Evolutionary conservation across 2,888 invertebrate species (phyloP).

Genomic region (Protula sp.): DNA sequence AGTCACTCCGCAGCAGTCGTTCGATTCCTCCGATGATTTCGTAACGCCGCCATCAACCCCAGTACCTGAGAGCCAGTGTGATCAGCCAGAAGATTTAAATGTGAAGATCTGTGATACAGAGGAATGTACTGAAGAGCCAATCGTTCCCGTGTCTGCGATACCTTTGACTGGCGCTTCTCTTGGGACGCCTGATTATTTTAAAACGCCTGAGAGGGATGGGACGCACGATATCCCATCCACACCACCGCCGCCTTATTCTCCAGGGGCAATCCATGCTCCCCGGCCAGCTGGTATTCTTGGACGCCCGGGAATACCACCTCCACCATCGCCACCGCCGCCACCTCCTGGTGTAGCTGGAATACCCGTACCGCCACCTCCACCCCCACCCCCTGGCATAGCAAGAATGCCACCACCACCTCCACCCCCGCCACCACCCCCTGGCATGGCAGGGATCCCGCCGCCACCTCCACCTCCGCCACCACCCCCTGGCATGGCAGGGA

Average conservation of each 20-base stretch:
- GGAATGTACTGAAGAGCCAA: not conserved
- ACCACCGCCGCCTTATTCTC: conserved; percentile 39
- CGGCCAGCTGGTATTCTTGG: conserved; percentile 40
- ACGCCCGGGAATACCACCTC: too few relatives aligned
- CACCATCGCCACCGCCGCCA: conserved; percentile 12
- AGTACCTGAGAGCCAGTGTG: not conserved
- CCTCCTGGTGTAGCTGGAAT: conserved; percentile 20
- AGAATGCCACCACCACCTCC: conserved; percentile 10
- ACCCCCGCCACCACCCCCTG: conserved; percentile 23
- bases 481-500: conserved; percentile 26
- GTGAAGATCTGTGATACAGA: not conserved
- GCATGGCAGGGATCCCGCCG: conserved; percentile 8
- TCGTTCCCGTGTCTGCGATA: not conserved
- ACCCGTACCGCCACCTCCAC: conserved; percentile 49
- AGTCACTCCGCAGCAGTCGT: not conserved
- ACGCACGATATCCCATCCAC: not conserved
- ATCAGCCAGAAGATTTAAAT: not conserved
- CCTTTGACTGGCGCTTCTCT: too few relatives aligned
- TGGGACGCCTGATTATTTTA: too few relatives aligned
- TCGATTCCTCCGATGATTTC: not conserved
- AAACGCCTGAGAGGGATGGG: not conserved
- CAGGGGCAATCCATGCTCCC: conserved; percentile 52
- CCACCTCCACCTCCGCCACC: conserved; percentile 47
- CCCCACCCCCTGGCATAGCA: not conserved
- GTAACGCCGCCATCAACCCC: not conserved